Conservation (phyloP, 2,888 invertebrate species). For the Subacronicta megacephala region DNA sequence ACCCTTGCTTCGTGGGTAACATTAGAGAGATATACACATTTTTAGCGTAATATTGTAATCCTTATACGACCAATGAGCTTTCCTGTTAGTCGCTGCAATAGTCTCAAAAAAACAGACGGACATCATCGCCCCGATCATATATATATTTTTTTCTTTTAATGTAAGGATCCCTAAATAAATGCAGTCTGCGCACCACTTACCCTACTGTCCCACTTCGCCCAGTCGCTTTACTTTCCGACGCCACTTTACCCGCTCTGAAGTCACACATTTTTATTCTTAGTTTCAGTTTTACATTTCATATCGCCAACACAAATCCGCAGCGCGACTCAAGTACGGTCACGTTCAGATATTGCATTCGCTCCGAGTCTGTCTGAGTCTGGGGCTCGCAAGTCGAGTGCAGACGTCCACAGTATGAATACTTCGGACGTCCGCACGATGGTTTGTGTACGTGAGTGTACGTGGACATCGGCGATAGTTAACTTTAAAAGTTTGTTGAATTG, state of each 20-base stretch:
- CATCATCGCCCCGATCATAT: no score
- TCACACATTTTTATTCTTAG: slow-evolving; percentile 46
- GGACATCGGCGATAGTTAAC: slow-evolving; percentile 3
- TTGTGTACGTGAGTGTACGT: slow-evolving; percentile 34
- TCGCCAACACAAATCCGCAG: slow-evolving; percentile 34
- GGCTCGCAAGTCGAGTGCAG: slow-evolving; percentile 39
- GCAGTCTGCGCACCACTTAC: neutral
- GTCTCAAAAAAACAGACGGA: no score
- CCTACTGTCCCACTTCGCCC: neutral
- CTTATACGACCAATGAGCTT: no score
- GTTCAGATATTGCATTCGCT: slow-evolving; percentile 59
- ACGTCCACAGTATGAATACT: slow-evolving; percentile 27
- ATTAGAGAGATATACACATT: no score
- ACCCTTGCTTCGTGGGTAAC: no score
- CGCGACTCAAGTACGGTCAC: slow-evolving; percentile 53
- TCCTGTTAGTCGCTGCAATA: no score
- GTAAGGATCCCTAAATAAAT: no score
- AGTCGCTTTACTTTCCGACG: slow-evolving; percentile 24
- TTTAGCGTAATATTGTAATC: no score
- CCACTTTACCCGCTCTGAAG: slow-evolving; percentile 28
- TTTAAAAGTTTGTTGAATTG: neutral
- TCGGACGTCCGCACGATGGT: slow-evolving; percentile 20
- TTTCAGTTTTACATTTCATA: slow-evolving; percentile 52
- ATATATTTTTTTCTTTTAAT: no score
- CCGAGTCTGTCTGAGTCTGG: slow-evolving; percentile 22